Base-by-base conservation (phyloP, 2,113 vertebrate species). In the Choloepus hoffmanni region DNA sequence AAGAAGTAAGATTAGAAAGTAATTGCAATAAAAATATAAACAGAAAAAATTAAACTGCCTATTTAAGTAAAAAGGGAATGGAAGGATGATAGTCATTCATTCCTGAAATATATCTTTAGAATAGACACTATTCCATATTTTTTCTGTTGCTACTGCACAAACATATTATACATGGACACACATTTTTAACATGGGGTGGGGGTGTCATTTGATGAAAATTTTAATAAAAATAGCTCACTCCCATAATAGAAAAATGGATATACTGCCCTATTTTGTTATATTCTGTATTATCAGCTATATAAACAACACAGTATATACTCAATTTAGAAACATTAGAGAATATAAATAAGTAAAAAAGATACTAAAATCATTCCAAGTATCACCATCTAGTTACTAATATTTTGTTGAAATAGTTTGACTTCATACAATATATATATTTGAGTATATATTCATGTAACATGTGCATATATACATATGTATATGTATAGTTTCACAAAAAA, bases 241-340 rank as follows among this genome's bases (percentile, higher is more conserved):
- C n/a, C 11, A 43, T 24, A 88, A 76, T 30, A 2, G 53, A 87
- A 89, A 91, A 78, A 76, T 63, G 19, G 21, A 81, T 63, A 65
- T 16, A 60, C 58, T 94, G 36, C 13, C 36, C 45, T 72, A 86
- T 72, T 81, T 82, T 68, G 26, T 4, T 43, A 94, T 7, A 90
- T 16, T 84, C 21, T 53, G 65, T 60, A 45, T 76, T 88, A 77
- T 48, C 68, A 94, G 58, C 23, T 89, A 55, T 40, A 78, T 58
- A 86, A 77, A 18, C 63, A 55, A 89, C 40, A 88, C 0, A 89
- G 48, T 91, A 74, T 11, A 48, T 76, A 43, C 1, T 74, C 53
- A 68, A 76, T 81, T 93, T 94, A 81, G 72, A 93, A 94, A 96
- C n/a, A 97, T 15, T 28, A 60, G 15, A 95, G 89, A 92, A 90